Evolutionary conservation across 1,140 invertebrate species (phyloP), one percentile per base, ranked within the genome.

Genomic region (Propsilocerus akamusi): DNA sequence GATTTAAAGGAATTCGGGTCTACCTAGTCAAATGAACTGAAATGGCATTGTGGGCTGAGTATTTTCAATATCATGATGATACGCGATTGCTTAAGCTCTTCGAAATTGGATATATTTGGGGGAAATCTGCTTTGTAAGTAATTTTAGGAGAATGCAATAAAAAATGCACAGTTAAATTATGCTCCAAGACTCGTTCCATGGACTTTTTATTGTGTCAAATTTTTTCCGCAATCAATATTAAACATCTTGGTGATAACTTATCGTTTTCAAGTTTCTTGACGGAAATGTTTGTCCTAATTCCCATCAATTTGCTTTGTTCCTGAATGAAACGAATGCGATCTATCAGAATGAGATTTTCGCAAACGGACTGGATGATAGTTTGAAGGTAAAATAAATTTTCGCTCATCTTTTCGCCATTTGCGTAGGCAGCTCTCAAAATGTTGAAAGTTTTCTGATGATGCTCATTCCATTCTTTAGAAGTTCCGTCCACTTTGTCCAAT

Each of bases 331-430:
- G 63, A 47, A 78, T 58, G 54, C 80, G 70, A 57, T 85, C 81
- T 22, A 76, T 65, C 12, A 83, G 65, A 26, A 85, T 63, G n/a
- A 81, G 58, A 54, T 76, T 78, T 63, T 85, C 81, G 54, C 80
- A 74, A 10, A 80, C 62, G 52, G 68, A 68, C 58, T 65, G 63
- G 26, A 64, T 57, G 5, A 54, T 47, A 47, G 61, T 54, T 51
- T 65, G 63, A 17, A 65, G 32, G 47, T 60, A 64, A 14, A 57
- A 56, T 22, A 65, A 52, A 10, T 50, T 59, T 41, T 63, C 62
- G 0, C 59, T 58, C 12, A 64, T 14, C 47, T 51, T 46, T 8
- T 48, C 30, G 8, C 49, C 54, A 11, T 57, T 30, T 4, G 51
- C 12, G 34, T 57, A 61, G 5, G 52, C 52, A 4, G 46, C 20